Percentiles rank a stretch among this genome's conserved stretches.
Conservation (phyloP, 2,113 vertebrate species). For the Shinisaurus crocodilurus region DNA sequence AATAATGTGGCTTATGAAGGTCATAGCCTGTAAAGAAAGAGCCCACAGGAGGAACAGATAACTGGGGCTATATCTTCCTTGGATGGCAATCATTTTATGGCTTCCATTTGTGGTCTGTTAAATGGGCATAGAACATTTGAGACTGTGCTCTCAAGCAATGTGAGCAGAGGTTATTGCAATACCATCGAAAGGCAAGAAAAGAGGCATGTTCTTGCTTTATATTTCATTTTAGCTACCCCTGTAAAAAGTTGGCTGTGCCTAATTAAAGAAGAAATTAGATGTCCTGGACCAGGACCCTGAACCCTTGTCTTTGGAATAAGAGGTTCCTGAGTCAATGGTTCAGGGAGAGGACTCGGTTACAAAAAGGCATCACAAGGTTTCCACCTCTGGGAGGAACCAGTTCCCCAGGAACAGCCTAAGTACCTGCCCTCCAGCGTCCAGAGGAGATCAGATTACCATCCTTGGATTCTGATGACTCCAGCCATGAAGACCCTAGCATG, state of each 20-base stretch:
- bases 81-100: neutral
- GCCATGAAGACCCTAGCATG: too few species aligned
- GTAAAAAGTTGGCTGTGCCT: neutral
- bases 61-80: neutral
- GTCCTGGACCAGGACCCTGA: neutral
- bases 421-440: too few species aligned
- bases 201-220: neutral
- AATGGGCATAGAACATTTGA: constrained; percentile 41
- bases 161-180: neutral
- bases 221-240: neutral
- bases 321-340: too few species aligned
- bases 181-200: rapidly evolving
- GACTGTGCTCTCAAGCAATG: neutral
- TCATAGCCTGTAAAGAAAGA: constrained; percentile 50
- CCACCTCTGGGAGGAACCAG: too few species aligned
- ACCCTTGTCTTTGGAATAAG: too few species aligned
- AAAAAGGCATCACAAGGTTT: too few species aligned
- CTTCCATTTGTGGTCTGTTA: constrained; percentile 17
- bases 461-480: too few species aligned
- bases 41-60: constrained; percentile 51
- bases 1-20: constrained; percentile 67
- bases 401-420: too few species aligned
- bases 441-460: too few species aligned
- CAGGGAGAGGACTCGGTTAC: too few species aligned
- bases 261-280: neutral